Evolutionary conservation across 2,797 vertebrate genomes (phyloP).

Genomic region (Chrosomus eos): DNA sequence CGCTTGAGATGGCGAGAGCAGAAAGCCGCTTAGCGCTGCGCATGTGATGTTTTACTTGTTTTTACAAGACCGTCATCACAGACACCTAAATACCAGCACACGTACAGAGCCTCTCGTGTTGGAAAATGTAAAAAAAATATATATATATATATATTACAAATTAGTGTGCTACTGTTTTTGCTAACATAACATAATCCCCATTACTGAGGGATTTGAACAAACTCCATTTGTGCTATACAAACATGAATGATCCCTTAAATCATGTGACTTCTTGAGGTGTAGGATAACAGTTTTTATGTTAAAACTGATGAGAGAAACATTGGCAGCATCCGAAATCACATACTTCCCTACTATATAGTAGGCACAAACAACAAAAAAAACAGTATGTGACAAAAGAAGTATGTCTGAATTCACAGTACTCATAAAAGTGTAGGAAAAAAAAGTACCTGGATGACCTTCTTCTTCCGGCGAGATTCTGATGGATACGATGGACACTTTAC

Average conservation of each 20-base stretch:
- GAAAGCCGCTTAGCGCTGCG: conserved; percentile 63
- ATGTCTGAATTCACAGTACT: not conserved
- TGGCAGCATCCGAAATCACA: not conserved
- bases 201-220: not conserved
- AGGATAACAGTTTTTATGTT: not conserved
- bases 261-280: conserved; percentile 3
- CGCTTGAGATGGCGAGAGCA: conserved; percentile 59
- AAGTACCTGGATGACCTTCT: not conserved
- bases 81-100: conserved; percentile 47
- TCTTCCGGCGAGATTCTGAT: not conserved
- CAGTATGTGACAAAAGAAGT: not conserved
- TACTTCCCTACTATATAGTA: not conserved
- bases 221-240: not conserved
- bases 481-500: not conserved
- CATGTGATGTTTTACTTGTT: conserved; percentile 55
- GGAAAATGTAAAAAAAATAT: not conserved
- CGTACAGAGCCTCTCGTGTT: not conserved
- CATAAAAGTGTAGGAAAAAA: not conserved
- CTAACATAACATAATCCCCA: not conserved
- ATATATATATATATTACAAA: not conserved
- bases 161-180: not conserved
- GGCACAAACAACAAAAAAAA: too few species aligned
- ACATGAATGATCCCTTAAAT: not conserved
- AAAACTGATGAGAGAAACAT: not conserved
- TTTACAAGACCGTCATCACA: conserved; percentile 41